Conservation (phyloP, 2,113 vertebrate genomes). For the Indri indri region DNA sequence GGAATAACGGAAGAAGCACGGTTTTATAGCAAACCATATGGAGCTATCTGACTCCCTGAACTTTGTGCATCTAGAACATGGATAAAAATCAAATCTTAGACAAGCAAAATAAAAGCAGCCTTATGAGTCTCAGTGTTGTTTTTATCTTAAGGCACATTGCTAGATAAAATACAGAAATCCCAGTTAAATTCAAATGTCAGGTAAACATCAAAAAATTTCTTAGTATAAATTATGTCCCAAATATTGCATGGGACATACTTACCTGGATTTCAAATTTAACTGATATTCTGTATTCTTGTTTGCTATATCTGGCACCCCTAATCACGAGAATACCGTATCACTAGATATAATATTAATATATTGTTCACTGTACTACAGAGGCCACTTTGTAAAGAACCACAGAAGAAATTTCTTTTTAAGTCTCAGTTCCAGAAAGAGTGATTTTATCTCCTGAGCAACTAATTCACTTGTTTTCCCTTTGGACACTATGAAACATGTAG, state of each 20-base stretch:
- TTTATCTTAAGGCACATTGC: neutral
- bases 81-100: neutral
- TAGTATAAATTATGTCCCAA: neutral
- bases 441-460: neutral
- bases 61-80: neutral
- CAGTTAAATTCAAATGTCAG: neutral
- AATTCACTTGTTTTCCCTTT: neutral
- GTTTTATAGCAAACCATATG: neutral
- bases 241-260: neutral
- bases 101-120: neutral
- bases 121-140: neutral
- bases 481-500: neutral
- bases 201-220: neutral
- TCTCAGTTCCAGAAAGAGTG: neutral
- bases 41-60: neutral
- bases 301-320: neutral
- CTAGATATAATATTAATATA: neutral
- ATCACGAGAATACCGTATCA: neutral
- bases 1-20: too few relatives aligned
- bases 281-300: neutral
- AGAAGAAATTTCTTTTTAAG: neutral
- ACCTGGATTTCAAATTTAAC: slow-evolving; percentile 24
- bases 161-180: neutral
- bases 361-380: neutral
- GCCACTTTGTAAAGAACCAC: neutral